Evolutionary conservation across 1,140 invertebrate genomes (phyloP).

Genomic region (Cyclina sinensis): DNA sequence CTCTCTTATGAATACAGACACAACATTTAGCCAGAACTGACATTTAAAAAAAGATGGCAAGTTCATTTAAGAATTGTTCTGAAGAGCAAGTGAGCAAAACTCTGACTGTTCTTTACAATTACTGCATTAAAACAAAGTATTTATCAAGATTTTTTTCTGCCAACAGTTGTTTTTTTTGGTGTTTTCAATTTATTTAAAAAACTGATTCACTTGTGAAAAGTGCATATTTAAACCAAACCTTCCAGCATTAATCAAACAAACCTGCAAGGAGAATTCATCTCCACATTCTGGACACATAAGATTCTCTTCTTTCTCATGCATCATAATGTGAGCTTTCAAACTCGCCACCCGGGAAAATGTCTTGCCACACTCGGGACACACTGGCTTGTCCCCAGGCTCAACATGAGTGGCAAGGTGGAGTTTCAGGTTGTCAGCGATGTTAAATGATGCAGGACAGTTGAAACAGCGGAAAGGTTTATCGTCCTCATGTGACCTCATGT

Average conservation of each 20-base stretch:
- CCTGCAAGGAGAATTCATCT: conserved; percentile 90
- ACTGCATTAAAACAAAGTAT: no score
- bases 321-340: conserved; percentile 91
- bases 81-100: no score
- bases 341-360: conserved; percentile 90
- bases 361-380: conserved; percentile 90
- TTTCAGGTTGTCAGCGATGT: conserved; percentile 89
- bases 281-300: conserved; percentile 91
- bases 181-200: no score
- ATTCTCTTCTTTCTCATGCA: conserved; percentile 91
- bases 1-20: no score
- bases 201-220: no score
- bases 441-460: conserved; percentile 89
- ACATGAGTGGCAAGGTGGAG: conserved; percentile 90
- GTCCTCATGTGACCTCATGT: conserved; percentile 89
- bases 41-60: no score
- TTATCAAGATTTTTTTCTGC: no score
- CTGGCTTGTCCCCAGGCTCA: conserved; percentile 79
- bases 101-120: no score
- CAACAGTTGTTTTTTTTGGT: no score
- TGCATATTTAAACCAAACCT: neutral
- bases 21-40: no score
- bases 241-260: conserved; percentile 79
- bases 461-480: conserved; percentile 90
- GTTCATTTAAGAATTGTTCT: no score